Evolutionary conservation across 2,888 invertebrate species (phyloP), one percentile per base, ranked within the genome.

Genomic region (Noctua comes): DNA sequence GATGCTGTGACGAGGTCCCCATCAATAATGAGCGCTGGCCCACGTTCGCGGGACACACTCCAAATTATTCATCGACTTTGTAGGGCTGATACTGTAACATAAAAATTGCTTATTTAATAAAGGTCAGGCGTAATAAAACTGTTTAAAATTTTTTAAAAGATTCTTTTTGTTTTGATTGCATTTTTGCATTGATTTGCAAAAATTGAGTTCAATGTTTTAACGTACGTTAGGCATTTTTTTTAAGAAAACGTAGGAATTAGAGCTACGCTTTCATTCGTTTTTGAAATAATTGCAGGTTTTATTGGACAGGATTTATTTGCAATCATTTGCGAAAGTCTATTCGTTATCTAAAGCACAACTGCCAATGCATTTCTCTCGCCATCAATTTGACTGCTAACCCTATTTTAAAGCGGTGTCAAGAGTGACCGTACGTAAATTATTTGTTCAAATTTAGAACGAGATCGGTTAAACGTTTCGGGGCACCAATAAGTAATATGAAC

Each of bases 371-470:
- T 77, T 74, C 21, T 68, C 31, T 46, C 24, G 54, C 79, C 66
- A 75, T 83, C 68, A 27, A 54, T 71, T 80, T 59, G 31, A 54
- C 79, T 88, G 90, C 59, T 91, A 94, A 91, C 95, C 95, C 94
- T 95, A 91, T 74, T 88, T 86, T 86, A 91, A 88, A 90, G 90
- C 91, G 88, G 90, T 93, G 94, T 94, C 94, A 94, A 93, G 94
- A 95, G 93, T 95, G 96, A 94, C 95, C 95, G 95, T 95, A 94
- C 94, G 95, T 96, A 96, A 97, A 96, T 96, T 96, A 96, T 97
- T 96, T 95, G 96, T 96, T 96, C 94, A 95, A 96, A 96, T 96
- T 96, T 97, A 96, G 96, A 96, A 94, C 93, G 93, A 95, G 94
- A 96, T 96, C 95, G 95, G 92, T 93, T 96, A 96, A 96, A 95